A percentile compares a stretch with the other conserved stretches of the same genome.
These are phyloP conservation scores for Sander lucioperca DNA, from an alignment of 2,113 vertebrate genomes.

Conservation along the genomic window DNA sequence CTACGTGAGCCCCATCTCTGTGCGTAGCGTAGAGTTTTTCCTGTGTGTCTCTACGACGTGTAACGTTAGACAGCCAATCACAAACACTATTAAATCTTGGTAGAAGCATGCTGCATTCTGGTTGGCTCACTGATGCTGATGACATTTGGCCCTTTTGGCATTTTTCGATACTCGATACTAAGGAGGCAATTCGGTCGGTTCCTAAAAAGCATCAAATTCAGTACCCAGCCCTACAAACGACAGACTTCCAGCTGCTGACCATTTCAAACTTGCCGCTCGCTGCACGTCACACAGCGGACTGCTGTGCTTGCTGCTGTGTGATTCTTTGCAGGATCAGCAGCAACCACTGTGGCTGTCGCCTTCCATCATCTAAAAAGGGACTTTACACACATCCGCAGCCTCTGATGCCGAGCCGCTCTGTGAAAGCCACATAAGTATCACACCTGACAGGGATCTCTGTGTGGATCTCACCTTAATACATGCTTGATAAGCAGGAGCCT, in stretches of 20 bases:
- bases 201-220: too few species aligned
- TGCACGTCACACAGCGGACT: not conserved
- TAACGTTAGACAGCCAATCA: too few species aligned
- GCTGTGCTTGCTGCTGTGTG: not conserved
- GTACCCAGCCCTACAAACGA: not conserved
- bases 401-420: constrained; percentile 24
- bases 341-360: constrained; percentile 9
- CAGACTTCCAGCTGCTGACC: constrained; percentile 2
- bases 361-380: constrained; percentile 33
- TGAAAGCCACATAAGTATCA: constrained; percentile 47
- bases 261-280: constrained; percentile 4
- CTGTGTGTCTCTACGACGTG: too few species aligned
- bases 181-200: too few species aligned
- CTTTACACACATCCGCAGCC: constrained; percentile 51
- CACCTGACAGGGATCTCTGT: constrained; percentile 25
- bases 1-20: too few species aligned
- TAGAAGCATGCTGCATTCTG: too few species aligned
- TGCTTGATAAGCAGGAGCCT: not conserved
- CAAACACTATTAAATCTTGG: too few species aligned
- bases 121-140: too few species aligned
- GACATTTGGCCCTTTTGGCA: too few species aligned
- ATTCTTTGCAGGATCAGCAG: constrained; percentile 35
- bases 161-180: too few species aligned
- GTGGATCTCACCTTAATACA: constrained; percentile 16
- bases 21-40: too few species aligned